A percentile compares a stretch with the other conserved stretches of the same genome.
Evolutionary conservation across 2,888 invertebrate species (phyloP).

Genomic region (Athalia rosae): DNA sequence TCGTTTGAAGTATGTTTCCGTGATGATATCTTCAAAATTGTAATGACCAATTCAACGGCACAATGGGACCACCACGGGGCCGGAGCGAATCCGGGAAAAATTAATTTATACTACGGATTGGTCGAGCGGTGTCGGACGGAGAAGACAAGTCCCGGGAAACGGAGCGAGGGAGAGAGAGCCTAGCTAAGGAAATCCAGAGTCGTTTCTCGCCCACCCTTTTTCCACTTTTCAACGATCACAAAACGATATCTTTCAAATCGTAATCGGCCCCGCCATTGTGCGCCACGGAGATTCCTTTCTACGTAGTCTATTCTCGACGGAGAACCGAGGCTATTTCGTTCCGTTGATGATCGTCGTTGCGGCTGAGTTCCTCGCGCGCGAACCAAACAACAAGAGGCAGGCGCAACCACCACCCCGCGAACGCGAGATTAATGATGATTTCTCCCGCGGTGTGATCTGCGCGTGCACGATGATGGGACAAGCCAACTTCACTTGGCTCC

Average conservation of each 20-base stretch:
- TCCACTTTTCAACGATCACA: slow-evolving; percentile 40
- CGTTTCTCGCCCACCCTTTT: slow-evolving; percentile 41
- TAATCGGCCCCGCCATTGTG: slow-evolving; percentile 41
- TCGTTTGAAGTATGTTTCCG: slow-evolving; percentile 47
- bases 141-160: slow-evolving; percentile 16
- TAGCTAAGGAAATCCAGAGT: background rate
- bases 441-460: background rate
- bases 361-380: slow-evolving; percentile 3
- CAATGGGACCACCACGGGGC: slow-evolving; percentile 52
- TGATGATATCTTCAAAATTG: slow-evolving; percentile 57
- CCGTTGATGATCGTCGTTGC: slow-evolving; percentile 1
- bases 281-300: slow-evolving; percentile 2
- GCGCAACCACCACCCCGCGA: slow-evolving; percentile 15
- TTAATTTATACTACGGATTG: slow-evolving; percentile 51
- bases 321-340: slow-evolving; percentile 27
- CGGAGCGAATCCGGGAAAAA: slow-evolving; percentile 53
- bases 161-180: background rate
- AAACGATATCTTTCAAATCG: slow-evolving; percentile 45
- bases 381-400: slow-evolving; percentile 6
- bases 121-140: slow-evolving; percentile 35
- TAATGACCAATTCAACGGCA: slow-evolving; percentile 59
- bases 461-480: slow-evolving; percentile 4
- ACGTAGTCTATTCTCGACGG: background rate
- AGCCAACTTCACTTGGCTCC: too few species aligned
- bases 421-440: slow-evolving; percentile 29